Evolutionary conservation across 2,113 vertebrate species (phyloP), one percentile per base, ranked within the genome.

Genomic region (Prochilodus magdalenae): DNA sequence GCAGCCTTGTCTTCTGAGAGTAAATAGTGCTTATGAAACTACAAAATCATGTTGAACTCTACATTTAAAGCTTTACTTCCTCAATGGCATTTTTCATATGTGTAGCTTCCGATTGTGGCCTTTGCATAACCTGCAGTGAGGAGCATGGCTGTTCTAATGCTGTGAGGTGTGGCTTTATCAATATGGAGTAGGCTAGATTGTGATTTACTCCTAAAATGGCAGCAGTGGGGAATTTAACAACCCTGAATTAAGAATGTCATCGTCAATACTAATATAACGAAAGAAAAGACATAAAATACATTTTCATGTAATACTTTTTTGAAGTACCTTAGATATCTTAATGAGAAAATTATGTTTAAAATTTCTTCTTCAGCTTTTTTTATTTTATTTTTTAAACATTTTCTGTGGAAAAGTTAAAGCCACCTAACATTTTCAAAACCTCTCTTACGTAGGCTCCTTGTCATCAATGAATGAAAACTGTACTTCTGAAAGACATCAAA

Each of bases 401-500:
- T 16, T 55, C 36, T 75, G 51, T 70, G 33, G 36, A 75, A 49
- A 57, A 40, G 62, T 53, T 3, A 73, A 83, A 77, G 40, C 33
- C 36, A 24, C 27, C 29, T 55, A 36, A 66, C 22, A 55, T 75
- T 49, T 83, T 51, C 6, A 36, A 60, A 86, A 86, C 53, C 75
- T 85, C 83, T 82, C 49, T 40, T 77, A 81, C 67, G 73, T 73
- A 88, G 53, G 63, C 30, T 86, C 71, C 59, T 81, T 40, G 20
- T 84, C 81, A 47, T 83, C 81, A 47, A 51, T 84, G 60, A 90
- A 87, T 89, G 76, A 89, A 88, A 90, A 89, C 84, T 86, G 84
- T 76, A 81, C 89, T 87, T 90, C 77, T 81, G 79, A 72, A 83
- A 86, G 72, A 62, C 81, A 80, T 88, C 85, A 12, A 89, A 91